These are phyloP conservation scores for Diarsia dahlii DNA, from an alignment of 2,888 invertebrate species.

Conservation along the genomic window DNA sequence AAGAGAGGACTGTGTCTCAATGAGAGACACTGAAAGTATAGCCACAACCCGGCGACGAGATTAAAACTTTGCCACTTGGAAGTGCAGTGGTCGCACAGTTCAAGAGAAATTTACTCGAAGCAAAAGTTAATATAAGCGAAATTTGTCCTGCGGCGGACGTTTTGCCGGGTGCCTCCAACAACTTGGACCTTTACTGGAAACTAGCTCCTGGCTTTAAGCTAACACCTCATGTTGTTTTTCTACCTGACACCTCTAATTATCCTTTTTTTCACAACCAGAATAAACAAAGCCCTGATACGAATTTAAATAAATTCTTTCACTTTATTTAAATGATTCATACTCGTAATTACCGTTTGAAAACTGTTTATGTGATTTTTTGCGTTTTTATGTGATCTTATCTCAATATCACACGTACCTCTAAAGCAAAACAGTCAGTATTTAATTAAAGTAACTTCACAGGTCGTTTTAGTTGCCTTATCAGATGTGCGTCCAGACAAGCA, in stretches of 20 bases:
- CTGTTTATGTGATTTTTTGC: conserved; percentile 73
- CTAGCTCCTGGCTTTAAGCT: conserved; percentile 73
- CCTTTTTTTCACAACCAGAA: conserved; percentile 21
- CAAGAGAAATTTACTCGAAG: conserved; percentile 86
- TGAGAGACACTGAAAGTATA: conserved; percentile 71
- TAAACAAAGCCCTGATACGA: not conserved
- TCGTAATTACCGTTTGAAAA: conserved; percentile 77
- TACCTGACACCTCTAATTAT: not conserved
- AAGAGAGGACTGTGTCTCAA: conserved; percentile 61
- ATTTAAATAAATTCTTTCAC: conserved; percentile 62
- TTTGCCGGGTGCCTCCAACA: conserved; percentile 77
- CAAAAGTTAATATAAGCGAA: conserved; percentile 90
- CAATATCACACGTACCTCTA: conserved; percentile 69
- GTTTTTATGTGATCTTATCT: conserved; percentile 76
- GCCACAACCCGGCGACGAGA: conserved; percentile 78
- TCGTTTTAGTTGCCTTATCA: conserved; percentile 84
- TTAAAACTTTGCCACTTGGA: conserved; percentile 88
- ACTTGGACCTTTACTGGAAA: conserved; percentile 77
- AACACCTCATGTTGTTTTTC: conserved; percentile 76
- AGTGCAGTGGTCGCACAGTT: conserved; percentile 86
- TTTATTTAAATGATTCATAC: conserved; percentile 73
- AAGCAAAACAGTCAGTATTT: conserved; percentile 82
- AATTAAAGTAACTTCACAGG: conserved; percentile 84
- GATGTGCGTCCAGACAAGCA: conserved; percentile 84
- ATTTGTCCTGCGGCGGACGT: conserved; percentile 86